phyloP scores from a whole-genome alignment of 2,113 vertebrate genomes.

The Corythornis vintsioides region DNA sequence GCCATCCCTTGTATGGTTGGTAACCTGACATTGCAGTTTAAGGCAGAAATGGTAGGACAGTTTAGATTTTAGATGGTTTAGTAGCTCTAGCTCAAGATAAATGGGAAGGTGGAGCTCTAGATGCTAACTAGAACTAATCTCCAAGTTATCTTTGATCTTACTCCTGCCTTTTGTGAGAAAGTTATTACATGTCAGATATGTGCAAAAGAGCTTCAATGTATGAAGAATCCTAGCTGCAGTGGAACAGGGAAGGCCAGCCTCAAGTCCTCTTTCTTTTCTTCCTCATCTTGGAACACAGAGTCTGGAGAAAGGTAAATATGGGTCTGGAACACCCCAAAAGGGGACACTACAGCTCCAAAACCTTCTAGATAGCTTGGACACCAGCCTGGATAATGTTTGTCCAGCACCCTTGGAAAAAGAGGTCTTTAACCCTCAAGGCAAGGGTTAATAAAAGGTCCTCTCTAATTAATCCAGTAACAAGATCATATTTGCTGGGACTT shows the following conservation, averaged over 20 bases:
- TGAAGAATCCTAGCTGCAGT: background rate
- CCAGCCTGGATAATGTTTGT: background rate
- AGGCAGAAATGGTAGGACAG: background rate
- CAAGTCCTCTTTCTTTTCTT: background rate
- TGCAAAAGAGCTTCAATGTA: background rate
- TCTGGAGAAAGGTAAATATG: background rate
- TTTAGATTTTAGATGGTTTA: background rate
- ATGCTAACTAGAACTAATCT: background rate
- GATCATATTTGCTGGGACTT: conserved; percentile 1
- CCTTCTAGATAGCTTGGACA: background rate
- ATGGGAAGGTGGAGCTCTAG: background rate
- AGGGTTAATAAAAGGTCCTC: background rate
- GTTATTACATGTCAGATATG: background rate
- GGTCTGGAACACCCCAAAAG: background rate
- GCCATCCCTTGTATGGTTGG: background rate
- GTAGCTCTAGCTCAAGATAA: background rate
- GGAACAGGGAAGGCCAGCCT: background rate
- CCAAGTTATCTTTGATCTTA: background rate
- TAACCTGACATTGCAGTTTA: accelerated
- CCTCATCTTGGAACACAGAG: background rate
- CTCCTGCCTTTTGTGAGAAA: background rate
- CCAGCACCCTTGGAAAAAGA: background rate
- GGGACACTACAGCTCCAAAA: background rate
- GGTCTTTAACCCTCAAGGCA: background rate
- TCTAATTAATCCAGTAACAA: background rate